Base-by-base conservation (phyloP, 2,797 vertebrate genomes). In the Anguilla obscura region DNA sequence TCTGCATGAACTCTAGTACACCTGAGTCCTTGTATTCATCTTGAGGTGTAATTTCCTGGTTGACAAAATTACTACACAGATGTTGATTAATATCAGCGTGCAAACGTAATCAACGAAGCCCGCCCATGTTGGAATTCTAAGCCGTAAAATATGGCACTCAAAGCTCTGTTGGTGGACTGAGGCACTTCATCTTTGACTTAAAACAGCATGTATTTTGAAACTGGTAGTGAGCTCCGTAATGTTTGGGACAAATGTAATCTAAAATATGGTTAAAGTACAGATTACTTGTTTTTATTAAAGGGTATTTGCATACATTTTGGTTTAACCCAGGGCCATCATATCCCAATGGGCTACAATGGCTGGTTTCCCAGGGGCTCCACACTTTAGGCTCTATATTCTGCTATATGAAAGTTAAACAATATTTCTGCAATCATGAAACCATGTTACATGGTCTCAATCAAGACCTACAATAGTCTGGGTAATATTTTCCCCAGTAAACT, bases 1-100 rank as follows among this genome's bases (percentile, higher is more conserved):
- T 74, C 52, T 74, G 80, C 0, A 5, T 76, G 66, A 87, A 54
- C 50, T 89, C 50, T 27, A 40, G 63, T 76, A 48, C 45, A 85
- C 87, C 56, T 87, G 79, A 84, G 69, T 12, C 50, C 63, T 88
- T 56, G 76, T 27, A 63, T 63, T 76, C 76, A 66, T 83, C 60
- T 69, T n/a, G 63, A 76, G 82, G 50, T 87, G 82, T 48, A 84
- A 69, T 87, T 87, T 83, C 52, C 24, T 30, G n/a, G 36, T 45
- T 83, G 45, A 83, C 74, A 10, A 80, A 87, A 87, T 56, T 80
- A 27, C 74, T 82, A 27, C 79, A 87, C 86, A 63, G 85, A 86
- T 86, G 45, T 24, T 87, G 76, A 83, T 83, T 84, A 83, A 83
- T 87, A 83, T 87, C 69, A 87, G 76, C 54, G 58, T 9, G 86